A percentile compares a stretch with the other conserved stretches of the same genome.
phyloP scores from a whole-genome alignment of 2,113 vertebrate genomes.

The Porphyrio hochstetteri region DNA sequence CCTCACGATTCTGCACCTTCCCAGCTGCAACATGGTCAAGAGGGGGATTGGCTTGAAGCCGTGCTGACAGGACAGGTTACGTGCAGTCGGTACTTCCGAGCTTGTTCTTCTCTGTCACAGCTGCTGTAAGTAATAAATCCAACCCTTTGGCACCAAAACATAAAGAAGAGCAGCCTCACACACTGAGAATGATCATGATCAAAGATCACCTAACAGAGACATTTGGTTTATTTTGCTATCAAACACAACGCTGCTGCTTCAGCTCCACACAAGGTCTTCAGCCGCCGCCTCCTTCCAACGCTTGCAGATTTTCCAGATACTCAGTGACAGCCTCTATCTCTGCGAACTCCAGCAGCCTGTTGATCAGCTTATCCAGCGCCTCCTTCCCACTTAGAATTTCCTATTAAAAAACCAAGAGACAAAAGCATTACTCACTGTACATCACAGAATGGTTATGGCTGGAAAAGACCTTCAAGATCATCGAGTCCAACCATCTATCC shows the following conservation, averaged over 20 bases:
- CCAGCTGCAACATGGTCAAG: neutral
- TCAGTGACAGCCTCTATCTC: slow-evolving; percentile 82
- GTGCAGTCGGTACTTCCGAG: neutral
- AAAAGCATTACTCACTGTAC: neutral
- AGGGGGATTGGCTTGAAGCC: neutral
- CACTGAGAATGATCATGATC: neutral
- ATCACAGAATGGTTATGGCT: neutral
- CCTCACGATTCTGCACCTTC: neutral
- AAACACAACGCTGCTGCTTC: neutral
- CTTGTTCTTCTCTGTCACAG: neutral
- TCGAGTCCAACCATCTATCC: too few relatives aligned
- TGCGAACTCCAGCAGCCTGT: slow-evolving; percentile 75
- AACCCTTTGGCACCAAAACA: neutral
- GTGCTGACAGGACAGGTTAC: neutral
- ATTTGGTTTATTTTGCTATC: neutral
- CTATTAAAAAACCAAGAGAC: slow-evolving; percentile 61
- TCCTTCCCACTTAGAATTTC: slow-evolving; percentile 87
- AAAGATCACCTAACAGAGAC: neutral
- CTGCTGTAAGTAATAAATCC: neutral
- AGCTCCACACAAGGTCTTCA: neutral
- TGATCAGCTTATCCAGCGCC: slow-evolving; percentile 83
- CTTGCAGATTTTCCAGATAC: slow-evolving; percentile 72
- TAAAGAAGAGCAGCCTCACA: neutral
- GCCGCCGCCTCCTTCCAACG: slow-evolving; percentile 38
- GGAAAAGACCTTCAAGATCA: too few relatives aligned